Conservation (phyloP, 2,888 invertebrate species). For the Synanthedon tipuliformis region DNA sequence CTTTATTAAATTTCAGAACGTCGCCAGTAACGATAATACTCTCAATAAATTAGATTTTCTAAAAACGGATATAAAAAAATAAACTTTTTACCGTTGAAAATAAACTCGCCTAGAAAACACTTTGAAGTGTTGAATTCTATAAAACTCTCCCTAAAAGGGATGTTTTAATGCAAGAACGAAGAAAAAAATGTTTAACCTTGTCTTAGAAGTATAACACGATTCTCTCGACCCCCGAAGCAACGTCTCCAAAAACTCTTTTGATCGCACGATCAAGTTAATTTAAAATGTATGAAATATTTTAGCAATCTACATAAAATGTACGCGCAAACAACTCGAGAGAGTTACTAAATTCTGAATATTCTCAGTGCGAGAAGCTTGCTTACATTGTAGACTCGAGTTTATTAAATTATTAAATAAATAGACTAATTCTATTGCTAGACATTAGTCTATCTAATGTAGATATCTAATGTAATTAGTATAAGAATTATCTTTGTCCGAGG, state of each 20-base stretch:
- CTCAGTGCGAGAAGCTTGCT: no score
- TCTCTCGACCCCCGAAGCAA: slow-evolving; percentile 3
- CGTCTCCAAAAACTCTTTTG: slow-evolving; percentile 13
- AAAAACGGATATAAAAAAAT: no score
- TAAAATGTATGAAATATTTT: slow-evolving; percentile 6
- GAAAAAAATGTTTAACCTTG: slow-evolving; percentile 24
- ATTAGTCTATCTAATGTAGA: no score
- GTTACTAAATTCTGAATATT: no score
- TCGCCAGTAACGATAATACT: no score
- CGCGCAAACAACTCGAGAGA: not conserved
- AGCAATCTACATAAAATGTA: slow-evolving; percentile 5
- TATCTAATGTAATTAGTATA: no score
- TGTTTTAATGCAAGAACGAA: slow-evolving; percentile 30
- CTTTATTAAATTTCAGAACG: no score
- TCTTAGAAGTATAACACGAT: not conserved
- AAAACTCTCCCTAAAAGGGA: slow-evolving; percentile 20
- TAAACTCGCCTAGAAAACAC: not conserved
- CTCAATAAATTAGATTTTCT: no score
- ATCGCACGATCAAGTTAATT: slow-evolving; percentile 28
- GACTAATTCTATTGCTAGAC: no score
- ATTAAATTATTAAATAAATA: no score
- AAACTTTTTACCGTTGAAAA: not conserved
- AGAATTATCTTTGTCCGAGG: no score
- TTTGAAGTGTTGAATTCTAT: slow-evolving; percentile 6
- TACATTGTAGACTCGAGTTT: no score